phyloP scores from a whole-genome alignment of 2,888 invertebrate species.

The Tigriopus californicus region DNA sequence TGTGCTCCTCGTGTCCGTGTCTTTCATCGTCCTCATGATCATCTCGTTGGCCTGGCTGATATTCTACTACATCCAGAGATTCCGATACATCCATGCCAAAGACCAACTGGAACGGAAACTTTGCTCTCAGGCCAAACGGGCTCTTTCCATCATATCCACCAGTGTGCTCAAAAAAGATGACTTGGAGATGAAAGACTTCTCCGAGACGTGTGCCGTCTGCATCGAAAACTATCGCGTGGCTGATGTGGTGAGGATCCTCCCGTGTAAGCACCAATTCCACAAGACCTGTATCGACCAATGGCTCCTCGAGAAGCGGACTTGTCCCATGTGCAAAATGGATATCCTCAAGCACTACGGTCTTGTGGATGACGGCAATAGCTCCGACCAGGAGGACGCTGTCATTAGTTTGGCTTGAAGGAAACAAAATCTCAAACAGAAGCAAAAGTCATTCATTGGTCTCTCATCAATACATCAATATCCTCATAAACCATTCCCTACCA shows the following conservation, averaged over 20 bases:
- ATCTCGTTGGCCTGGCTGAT: slow-evolving; percentile 86
- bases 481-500: too few species aligned
- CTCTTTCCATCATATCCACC: slow-evolving; percentile 2
- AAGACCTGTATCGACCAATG: slow-evolving; percentile 90
- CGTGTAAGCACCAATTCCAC: slow-evolving; percentile 75
- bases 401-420: background rate
- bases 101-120: slow-evolving; percentile 45
- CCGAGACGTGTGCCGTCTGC: slow-evolving; percentile 26
- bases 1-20: slow-evolving; percentile 82
- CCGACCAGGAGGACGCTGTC: background rate
- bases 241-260: slow-evolving; percentile 31
- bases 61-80: slow-evolving; percentile 87
- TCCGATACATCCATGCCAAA: slow-evolving; percentile 82
- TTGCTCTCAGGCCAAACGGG: slow-evolving; percentile 5
- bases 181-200: background rate
- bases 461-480: too few species aligned
- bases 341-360: slow-evolving; percentile 74
- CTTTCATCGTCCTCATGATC: slow-evolving; percentile 84
- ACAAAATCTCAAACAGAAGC: too few species aligned
- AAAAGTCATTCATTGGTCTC: too few species aligned
- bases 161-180: slow-evolving; percentile 3
- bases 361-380: slow-evolving; percentile 33
- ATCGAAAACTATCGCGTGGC: slow-evolving; percentile 33
- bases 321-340: slow-evolving; percentile 94
- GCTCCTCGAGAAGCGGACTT: slow-evolving; percentile 81